Base-by-base conservation (phyloP, 2,888 invertebrate species). In the Catonia carolina region DNA sequence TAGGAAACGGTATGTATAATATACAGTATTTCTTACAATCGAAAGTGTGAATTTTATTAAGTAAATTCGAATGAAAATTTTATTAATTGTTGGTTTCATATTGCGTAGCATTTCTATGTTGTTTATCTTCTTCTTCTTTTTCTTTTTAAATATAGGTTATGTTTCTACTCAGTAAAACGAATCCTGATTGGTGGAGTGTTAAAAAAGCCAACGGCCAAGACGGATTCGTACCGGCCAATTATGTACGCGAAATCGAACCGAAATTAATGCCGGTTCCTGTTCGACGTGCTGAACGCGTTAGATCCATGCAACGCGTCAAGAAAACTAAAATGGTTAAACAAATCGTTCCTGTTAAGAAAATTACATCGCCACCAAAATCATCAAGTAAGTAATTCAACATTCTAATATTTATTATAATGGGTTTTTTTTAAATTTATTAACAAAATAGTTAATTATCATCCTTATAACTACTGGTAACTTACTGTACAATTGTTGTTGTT, bases 171-270 rank as follows among this genome's bases (percentile, higher is more conserved):
- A 92, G 89, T 70, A 94, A 94, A 75, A 95, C 93, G 6, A 98
- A 97, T 74, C 85, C 88, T 0, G 99, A 99, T 72, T 98, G 98
- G 98, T 99, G 99, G 99, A 92, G 92, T 67, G 91, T 97, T n/a
- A 79, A 94, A 12, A 93, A 93, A 72, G 83, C 85, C 0, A 92
- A 91, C 69, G 89, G 96, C 0, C 82, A 84, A 0, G 97, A 97
- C 68, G 98, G 98, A 1, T 99, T 96, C 73, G 96, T 98, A 2
- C 99, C 99, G 0, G 96, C 95, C 1, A 96, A 94, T 74, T 98
- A 98, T 73, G 92, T 98, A 12, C 81, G 87, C 31, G 94, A 95
- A 74, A 82, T 93, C 47, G 94, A 95, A 63, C 90, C 95, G 0
- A 83, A 93, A 61, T 81, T 91, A 0, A 86, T 89, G 2, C 77